phyloP scores from a whole-genome alignment of 2,888 invertebrate species.

The Petrolisthes manimaculis region DNA sequence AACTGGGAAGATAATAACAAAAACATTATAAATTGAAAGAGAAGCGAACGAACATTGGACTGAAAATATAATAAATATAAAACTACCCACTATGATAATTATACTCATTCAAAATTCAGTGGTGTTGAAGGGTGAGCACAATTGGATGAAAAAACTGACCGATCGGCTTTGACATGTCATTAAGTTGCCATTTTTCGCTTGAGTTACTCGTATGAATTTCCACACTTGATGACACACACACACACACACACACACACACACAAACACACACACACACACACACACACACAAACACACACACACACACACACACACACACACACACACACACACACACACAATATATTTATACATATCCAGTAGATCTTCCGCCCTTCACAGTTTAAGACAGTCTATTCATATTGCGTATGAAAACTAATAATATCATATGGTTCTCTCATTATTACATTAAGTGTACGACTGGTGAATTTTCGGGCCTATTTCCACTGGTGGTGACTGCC shows the following conservation, averaged over 20 bases:
- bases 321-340: slow-evolving; percentile 1
- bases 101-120: slow-evolving; percentile 4
- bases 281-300: too few relatives aligned
- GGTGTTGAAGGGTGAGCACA: background rate
- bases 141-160: background rate
- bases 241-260: background rate
- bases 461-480: too few relatives aligned
- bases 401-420: too few relatives aligned
- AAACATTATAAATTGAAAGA: too few relatives aligned
- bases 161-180: slow-evolving; percentile 13
- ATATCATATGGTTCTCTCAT: too few relatives aligned
- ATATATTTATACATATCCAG: background rate
- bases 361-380: background rate
- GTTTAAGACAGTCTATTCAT: too few relatives aligned
- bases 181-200: slow-evolving; percentile 13
- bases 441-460: too few relatives aligned
- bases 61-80: too few relatives aligned
- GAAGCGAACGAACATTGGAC: too few relatives aligned
- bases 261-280: background rate
- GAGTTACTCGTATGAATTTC: slow-evolving; percentile 7
- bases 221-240: background rate
- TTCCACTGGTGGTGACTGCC: too few relatives aligned
- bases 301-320: too few relatives aligned
- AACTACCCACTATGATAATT: background rate
- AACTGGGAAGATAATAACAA: too few relatives aligned